These are phyloP conservation scores for Nomada ruficornis DNA, from an alignment of 2,888 invertebrate species.

Conservation along the genomic window DNA sequence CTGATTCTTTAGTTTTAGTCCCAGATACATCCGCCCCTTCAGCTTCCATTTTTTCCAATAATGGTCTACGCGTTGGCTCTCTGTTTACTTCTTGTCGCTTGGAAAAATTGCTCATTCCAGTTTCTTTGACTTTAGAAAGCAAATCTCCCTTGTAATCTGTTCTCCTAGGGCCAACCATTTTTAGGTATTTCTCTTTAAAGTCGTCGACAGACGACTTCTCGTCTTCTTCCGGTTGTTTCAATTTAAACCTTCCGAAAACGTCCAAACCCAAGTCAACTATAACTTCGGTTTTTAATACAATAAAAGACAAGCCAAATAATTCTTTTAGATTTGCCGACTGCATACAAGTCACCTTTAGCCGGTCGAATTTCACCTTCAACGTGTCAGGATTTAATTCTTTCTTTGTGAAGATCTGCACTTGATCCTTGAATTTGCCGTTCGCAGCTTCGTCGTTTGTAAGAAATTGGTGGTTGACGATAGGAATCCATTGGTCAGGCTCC, in stretches of 20 bases:
- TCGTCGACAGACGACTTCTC: conserved; percentile 52
- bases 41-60: conserved; percentile 75
- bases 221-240: conserved; percentile 69
- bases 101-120: conserved; percentile 67
- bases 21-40: conserved; percentile 72
- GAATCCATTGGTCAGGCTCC: conserved; percentile 81
- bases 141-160: conserved; percentile 75
- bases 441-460: conserved; percentile 80
- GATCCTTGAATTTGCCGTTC: conserved; percentile 79
- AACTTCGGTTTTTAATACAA: conserved; percentile 79
- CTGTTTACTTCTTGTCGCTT: conserved; percentile 72
- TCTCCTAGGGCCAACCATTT: conserved; percentile 65
- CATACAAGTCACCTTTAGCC: conserved; percentile 81
- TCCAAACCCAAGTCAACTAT: conserved; percentile 76
- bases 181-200: conserved; percentile 78
- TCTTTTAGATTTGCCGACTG: conserved; percentile 81
- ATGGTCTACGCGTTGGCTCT: conserved; percentile 71
- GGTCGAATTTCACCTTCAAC: conserved; percentile 78
- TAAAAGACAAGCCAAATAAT: conserved; percentile 78
- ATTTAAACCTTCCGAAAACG: conserved; percentile 80
- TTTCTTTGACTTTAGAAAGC: conserved; percentile 72
- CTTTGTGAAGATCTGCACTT: conserved; percentile 81
- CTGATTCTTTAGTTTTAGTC: conserved; percentile 41
- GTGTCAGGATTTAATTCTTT: conserved; percentile 78
- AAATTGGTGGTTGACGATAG: conserved; percentile 80